phyloP scores from a whole-genome alignment of 92 coral and sea anemone genomes.

The Epizoanthus illoricatus region DNA sequence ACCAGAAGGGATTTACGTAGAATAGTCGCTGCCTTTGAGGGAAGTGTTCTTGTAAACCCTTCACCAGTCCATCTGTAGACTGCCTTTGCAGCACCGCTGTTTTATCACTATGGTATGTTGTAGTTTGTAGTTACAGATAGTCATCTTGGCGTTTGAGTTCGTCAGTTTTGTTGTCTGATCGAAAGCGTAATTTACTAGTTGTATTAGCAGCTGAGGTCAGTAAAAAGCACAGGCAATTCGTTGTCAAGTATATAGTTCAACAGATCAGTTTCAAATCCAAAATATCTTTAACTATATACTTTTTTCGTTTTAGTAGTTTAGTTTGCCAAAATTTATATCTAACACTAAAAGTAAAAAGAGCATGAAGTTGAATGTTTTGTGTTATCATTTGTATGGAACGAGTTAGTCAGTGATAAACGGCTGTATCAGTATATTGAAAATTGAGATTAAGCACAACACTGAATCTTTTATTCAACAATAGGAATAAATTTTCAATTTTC shows the following conservation, averaged over 20 bases:
- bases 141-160: not conserved
- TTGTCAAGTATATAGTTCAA: not conserved
- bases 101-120: conserved; percentile 29
- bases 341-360: too few species aligned
- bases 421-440: too few species aligned
- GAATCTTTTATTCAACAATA: too few species aligned
- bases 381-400: too few species aligned
- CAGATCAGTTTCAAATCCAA: not conserved
- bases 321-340: too few species aligned
- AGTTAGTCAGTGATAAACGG: too few species aligned
- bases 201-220: too few species aligned
- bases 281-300: not conserved
- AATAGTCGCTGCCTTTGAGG: not conserved
- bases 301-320: too few species aligned
- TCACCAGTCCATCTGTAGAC: not conserved
- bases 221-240: not conserved
- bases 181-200: not conserved
- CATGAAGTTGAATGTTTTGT: too few species aligned
- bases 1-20: not conserved
- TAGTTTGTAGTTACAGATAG: not conserved
- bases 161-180: not conserved
- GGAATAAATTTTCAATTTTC: not conserved
- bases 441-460: too few species aligned
- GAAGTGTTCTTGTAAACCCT: not conserved
- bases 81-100: not conserved